Percentiles rank a stretch among this genome's conserved stretches.
phyloP scores from a whole-genome alignment of 2,888 invertebrate genomes.

The Scotopteryx bipunctaria region DNA sequence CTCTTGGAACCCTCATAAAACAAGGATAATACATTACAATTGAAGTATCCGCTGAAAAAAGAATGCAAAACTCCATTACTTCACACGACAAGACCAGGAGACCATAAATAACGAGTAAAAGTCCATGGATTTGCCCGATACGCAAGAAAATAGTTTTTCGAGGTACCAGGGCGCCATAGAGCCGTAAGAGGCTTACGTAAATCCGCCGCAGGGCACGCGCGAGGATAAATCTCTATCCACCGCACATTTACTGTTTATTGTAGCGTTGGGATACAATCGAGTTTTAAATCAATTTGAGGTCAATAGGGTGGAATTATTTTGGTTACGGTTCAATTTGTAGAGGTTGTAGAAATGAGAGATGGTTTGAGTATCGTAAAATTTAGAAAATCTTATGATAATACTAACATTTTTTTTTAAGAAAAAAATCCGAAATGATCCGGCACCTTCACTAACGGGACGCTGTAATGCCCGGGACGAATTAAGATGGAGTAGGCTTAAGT shows the following conservation, averaged over 20 bases:
- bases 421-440: no score
- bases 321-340: no score
- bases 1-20: no score
- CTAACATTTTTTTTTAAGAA: no score
- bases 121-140: conserved; percentile 24
- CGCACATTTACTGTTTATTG: conserved; percentile 46
- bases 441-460: no score
- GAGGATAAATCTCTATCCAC: conserved; percentile 51
- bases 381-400: no score
- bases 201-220: conserved; percentile 53
- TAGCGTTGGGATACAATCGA: conserved; percentile 34
- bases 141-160: conserved; percentile 54
- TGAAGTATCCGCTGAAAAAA: no score
- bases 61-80: conserved; percentile 10
- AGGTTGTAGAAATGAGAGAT: no score
- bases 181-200: conserved; percentile 58
- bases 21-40: no score
- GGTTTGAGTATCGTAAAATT: no score
- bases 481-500: no score
- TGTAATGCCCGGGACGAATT: no score
- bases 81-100: conserved; percentile 8
- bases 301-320: not conserved
- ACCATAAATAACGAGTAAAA: conserved; percentile 27
- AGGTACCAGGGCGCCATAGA: conserved; percentile 56
- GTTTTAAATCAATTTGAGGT: conserved; percentile 13